These are phyloP conservation scores for Ligdia adustata DNA, from an alignment of 2,888 invertebrate genomes.

Conservation along the genomic window DNA sequence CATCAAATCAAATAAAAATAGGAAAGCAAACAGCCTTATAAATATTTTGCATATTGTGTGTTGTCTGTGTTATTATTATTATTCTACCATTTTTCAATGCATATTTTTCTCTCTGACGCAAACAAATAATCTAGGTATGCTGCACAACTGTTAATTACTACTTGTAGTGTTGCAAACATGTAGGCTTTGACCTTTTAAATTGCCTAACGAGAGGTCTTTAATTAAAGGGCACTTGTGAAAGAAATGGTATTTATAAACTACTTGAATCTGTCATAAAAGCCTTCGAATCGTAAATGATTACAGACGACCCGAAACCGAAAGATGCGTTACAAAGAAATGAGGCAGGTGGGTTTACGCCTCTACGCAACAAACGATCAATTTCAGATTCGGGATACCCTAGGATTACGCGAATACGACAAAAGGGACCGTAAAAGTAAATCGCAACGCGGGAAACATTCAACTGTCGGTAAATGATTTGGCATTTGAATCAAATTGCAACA, in stretches of 20 bases:
- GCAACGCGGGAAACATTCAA: constrained; percentile 42
- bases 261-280: constrained; percentile 38
- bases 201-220: constrained; percentile 12
- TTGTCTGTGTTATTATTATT: constrained; percentile 27
- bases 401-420: constrained; percentile 41
- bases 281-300: constrained; percentile 40
- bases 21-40: constrained; percentile 45
- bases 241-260: constrained; percentile 38
- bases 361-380: constrained; percentile 13
- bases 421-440: constrained; percentile 44
- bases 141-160: constrained; percentile 3
- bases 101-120: constrained; percentile 13
- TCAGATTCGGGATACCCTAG: constrained; percentile 27
- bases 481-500: constrained; percentile 49
- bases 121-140: not conserved
- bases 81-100: constrained; percentile 10
- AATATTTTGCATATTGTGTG: constrained; percentile 41
- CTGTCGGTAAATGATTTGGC: constrained; percentile 46
- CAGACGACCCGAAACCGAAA: constrained; percentile 43
- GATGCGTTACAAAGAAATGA: constrained; percentile 39
- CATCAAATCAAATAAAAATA: constrained; percentile 40
- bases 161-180: constrained; percentile 10
- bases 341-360: constrained; percentile 25
- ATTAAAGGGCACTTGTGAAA: constrained; percentile 34
- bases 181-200: constrained; percentile 18